These are phyloP conservation scores for Cyclura pinguis DNA, from an alignment of 2,797 vertebrate species.

Conservation along the genomic window DNA sequence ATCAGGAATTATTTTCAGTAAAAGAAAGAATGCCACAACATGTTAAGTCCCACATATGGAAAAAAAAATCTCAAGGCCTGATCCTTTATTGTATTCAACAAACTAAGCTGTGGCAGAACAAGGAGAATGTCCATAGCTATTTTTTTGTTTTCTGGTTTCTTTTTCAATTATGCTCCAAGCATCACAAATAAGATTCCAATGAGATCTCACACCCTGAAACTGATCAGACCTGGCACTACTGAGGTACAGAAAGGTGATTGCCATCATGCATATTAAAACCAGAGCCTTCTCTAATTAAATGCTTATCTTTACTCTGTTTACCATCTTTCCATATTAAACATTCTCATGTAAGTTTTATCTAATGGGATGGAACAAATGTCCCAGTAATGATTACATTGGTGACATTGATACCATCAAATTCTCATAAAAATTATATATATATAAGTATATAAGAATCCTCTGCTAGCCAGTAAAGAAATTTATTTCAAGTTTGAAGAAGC, in stretches of 20 bases:
- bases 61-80: conserved; percentile 23
- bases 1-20: conserved; percentile 4
- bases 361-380: neutral
- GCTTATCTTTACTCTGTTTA: neutral
- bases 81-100: neutral
- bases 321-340: neutral
- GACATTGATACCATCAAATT: neutral
- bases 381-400: neutral
- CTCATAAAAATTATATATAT: neutral
- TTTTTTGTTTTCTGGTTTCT: neutral
- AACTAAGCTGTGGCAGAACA: neutral
- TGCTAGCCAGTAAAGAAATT: neutral
- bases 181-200: too few relatives aligned
- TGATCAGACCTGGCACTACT: neutral
- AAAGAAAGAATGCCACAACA: neutral
- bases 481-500: neutral
- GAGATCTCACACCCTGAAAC: neutral
- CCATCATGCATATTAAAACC: neutral
- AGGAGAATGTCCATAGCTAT: neutral
- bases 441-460: neutral
- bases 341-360: neutral
- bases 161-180: neutral
- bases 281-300: neutral
- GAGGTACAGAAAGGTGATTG: neutral
- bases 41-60: neutral